Base-by-base conservation (phyloP, 1,140 invertebrate genomes). In the Forficula auricularia region DNA sequence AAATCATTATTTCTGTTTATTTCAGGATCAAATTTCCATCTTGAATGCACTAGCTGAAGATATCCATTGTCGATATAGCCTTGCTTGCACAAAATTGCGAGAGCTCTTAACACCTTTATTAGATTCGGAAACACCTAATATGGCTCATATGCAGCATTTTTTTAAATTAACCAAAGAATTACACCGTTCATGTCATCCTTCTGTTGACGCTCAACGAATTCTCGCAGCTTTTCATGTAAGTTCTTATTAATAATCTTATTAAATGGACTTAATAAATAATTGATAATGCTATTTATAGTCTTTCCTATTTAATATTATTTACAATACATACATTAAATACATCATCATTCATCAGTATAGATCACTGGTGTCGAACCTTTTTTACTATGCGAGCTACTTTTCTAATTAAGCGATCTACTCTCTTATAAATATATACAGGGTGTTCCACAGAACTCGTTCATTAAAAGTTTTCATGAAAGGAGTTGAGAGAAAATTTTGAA, bases 1-100 rank as follows among this genome's bases (percentile, higher is more conserved):
- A 10, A 52, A 60, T 43, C 55, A 57, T 27, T 27, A 27, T 27
- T 27, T 27, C 10, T 6, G 4, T 6, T 27, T 27, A 6, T 27
- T 27, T 27, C 10, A 27, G 22, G 22, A 27, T 10, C 22, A 27
- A 27, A 27, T 27, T 27, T 27, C 22, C 10, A 27, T 27, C 10
- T 27, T 27, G 10, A 27, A 4, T 27, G 4, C 22, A 27, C 10
- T 27, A 27, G 22, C 22, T 42, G 82, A 87, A 55, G 82, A 86
- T 59, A 76, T 84, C 14, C 77, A 80, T 46, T 87, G 82, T 59
- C 72, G 81, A 44, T 82, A 83, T 59, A 87, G 81, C 53, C 65
- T 91, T 48, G 80, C 85, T 2, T 82, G 79, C 45, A 79, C 77
- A 32, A 81, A 82, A 62, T 60, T 89, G 13, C 80, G 79, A 56